Evolutionary conservation across 1,140 invertebrate species (phyloP), one percentile per base, ranked within the genome.

Genomic region (Diorhabda sublineata): DNA sequence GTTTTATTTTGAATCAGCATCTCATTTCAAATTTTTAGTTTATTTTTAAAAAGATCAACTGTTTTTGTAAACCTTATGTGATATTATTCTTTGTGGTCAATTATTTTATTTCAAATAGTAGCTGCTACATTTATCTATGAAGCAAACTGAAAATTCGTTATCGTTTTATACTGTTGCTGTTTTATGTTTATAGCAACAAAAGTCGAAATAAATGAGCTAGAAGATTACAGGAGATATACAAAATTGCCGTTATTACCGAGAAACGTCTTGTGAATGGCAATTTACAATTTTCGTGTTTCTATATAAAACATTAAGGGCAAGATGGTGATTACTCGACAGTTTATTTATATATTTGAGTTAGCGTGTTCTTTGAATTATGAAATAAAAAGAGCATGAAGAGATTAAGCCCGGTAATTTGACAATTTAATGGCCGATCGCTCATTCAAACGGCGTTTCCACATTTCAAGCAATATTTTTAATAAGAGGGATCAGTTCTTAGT

Each of bases 151-250:
- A 56, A 7, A 6, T 7, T 56, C 52, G 2, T 56, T 56, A n/a
- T 56, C 6, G 52, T 26, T 26, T 26, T 52, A 52, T 8, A 52
- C 47, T n/a, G 47, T 52, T 52, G 47, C 47, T 52, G 3, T 52
- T 52, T 52, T 52, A 52, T 52, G 47, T 52, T 52, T 52, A 52
- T 52, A n/a, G 47, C 3, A 52, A 6, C 47, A 52, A 60, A 11
- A 61, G 59, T 61, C 26, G 8, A 43, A 61, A 42, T 61, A 61
- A 61, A 61, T 42, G 59, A 61, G 59, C 11, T 61, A 61, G 59
- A 61, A 61, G 59, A 61, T 61, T 61, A 61, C 11, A 61, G 59
- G 59, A 61, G 59, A 61, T 42, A 43, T 61, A 61, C 59, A 11
- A 42, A 43, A 42, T 43, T 26, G 59, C 59, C 41, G 59, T 61